A percentile compares a stretch with the other conserved stretches of the same genome.
Evolutionary conservation across 2,113 vertebrate genomes (phyloP).

Genomic region (Cephalopterus ornatus): DNA sequence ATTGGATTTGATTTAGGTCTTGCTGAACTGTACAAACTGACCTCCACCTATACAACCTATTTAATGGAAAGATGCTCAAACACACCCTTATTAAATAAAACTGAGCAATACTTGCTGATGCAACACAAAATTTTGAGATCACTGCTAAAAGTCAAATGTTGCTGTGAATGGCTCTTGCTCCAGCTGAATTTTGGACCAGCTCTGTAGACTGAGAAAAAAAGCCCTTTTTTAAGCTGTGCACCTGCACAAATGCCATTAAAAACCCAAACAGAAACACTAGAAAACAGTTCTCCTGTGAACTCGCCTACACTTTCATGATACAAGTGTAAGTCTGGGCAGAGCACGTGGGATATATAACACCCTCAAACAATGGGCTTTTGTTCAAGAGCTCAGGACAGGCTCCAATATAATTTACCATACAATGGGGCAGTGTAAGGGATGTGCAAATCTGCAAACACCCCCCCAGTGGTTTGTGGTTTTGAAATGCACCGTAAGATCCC

Average conservation of each 20-base stretch:
- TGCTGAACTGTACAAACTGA: not conserved
- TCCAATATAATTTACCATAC: conserved; percentile 42
- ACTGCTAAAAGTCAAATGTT: not conserved
- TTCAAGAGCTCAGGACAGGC: conserved; percentile 4
- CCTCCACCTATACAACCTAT: too few species aligned
- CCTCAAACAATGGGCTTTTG: conserved; percentile 55
- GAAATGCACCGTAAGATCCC: not conserved
- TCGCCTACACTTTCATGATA: not conserved
- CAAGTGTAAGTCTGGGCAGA: not conserved
- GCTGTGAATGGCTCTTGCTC: not conserved
- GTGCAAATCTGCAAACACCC: not conserved
- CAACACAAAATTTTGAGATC: not conserved
- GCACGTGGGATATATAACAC: not conserved
- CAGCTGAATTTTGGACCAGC: not conserved
- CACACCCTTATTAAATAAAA: not conserved
- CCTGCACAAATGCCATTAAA: not conserved
- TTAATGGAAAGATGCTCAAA: not conserved
- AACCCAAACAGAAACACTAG: not conserved
- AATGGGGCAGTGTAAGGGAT: conserved; percentile 12
- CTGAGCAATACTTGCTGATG: not conserved
- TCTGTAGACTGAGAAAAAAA: not conserved
- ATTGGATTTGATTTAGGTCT: not conserved
- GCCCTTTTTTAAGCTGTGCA: not conserved
- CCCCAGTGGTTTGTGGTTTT: not conserved
- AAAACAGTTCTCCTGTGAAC: not conserved